A percentile compares a stretch with the other conserved stretches of the same genome.
phyloP scores from a whole-genome alignment of 2,888 invertebrate species.

The Melinaea marsaeus region DNA sequence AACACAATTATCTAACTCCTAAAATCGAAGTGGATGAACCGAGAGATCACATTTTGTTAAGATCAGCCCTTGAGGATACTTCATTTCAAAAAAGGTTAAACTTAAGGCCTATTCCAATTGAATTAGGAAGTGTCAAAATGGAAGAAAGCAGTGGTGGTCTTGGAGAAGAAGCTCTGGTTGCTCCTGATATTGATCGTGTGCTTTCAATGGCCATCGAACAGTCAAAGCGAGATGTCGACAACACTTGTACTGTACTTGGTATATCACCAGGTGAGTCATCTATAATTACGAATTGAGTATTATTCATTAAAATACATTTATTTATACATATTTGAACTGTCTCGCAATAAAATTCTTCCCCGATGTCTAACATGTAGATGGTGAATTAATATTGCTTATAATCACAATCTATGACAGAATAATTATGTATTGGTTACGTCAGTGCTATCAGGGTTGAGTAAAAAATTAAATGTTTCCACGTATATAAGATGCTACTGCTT shows the following conservation, averaged over 20 bases:
- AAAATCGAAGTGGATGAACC: constrained; percentile 77
- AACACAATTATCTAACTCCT: constrained; percentile 66
- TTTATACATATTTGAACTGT: constrained; percentile 16
- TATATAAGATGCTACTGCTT: constrained; percentile 50
- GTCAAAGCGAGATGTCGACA: constrained; percentile 90
- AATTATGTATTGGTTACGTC: constrained; percentile 57
- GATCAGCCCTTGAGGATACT: constrained; percentile 90
- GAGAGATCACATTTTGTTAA: constrained; percentile 85
- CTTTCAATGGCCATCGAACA: constrained; percentile 91
- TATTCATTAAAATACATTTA: constrained; percentile 26
- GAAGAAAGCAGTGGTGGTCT: constrained; percentile 81
- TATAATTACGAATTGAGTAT: constrained; percentile 21
- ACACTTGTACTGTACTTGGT: constrained; percentile 89
- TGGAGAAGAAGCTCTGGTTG: constrained; percentile 76
- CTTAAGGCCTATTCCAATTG: constrained; percentile 85
- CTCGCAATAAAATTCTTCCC: constrained; percentile 24
- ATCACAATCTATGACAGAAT: constrained; percentile 18
- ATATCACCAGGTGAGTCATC: constrained; percentile 90
- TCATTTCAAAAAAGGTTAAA: constrained; percentile 91
- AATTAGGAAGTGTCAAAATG: constrained; percentile 81
- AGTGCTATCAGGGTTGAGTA: constrained; percentile 44
- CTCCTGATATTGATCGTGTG: constrained; percentile 89
- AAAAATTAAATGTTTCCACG: constrained; percentile 56
- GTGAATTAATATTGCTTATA: constrained; percentile 6
- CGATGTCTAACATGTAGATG: constrained; percentile 21